Conservation (phyloP, 2,797 vertebrate genomes). For the Vespertilio murinus region DNA sequence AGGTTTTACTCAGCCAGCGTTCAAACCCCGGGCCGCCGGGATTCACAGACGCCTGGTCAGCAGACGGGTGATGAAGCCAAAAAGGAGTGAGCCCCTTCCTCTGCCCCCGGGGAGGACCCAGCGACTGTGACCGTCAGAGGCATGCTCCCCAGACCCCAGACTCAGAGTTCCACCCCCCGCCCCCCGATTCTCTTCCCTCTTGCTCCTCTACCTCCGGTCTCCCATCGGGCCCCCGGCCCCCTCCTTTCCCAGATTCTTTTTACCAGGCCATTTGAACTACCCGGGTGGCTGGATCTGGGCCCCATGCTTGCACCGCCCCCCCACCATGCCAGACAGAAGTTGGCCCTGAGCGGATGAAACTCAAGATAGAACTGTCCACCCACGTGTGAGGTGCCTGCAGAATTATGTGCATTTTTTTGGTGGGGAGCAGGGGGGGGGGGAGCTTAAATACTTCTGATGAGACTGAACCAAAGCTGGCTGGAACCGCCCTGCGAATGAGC, state of each 20-base stretch:
- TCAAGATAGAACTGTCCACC: conserved; percentile 78
- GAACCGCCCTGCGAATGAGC: conserved; percentile 56
- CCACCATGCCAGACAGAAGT: conserved; percentile 73
- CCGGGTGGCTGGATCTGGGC: neutral
- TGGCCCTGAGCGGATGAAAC: conserved; percentile 77
- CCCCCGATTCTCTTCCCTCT: neutral
- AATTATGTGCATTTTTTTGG: conserved; percentile 76
- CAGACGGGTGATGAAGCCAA: neutral
- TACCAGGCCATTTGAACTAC: conserved; percentile 58
- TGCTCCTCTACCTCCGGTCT: neutral
- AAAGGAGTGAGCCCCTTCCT: accelerated
- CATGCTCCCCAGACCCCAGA: neutral
- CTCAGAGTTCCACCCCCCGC: neutral
- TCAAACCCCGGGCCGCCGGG: neutral
- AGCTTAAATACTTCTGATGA: conserved; percentile 69
- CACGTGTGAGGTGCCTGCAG: conserved; percentile 80
- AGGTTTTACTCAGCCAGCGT: neutral
- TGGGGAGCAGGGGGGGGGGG: neutral
- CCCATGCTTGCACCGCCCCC: neutral
- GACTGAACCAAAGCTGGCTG: conserved; percentile 77
- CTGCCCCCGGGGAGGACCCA: neutral
- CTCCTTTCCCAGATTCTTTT: conserved; percentile 26
- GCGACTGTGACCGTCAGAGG: neutral
- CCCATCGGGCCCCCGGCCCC: accelerated
- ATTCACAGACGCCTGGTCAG: neutral